Percentiles rank a stretch among this genome's conserved stretches.
Evolutionary conservation across 2,113 vertebrate genomes (phyloP).

Genomic region (Panurus biarmicus): DNA sequence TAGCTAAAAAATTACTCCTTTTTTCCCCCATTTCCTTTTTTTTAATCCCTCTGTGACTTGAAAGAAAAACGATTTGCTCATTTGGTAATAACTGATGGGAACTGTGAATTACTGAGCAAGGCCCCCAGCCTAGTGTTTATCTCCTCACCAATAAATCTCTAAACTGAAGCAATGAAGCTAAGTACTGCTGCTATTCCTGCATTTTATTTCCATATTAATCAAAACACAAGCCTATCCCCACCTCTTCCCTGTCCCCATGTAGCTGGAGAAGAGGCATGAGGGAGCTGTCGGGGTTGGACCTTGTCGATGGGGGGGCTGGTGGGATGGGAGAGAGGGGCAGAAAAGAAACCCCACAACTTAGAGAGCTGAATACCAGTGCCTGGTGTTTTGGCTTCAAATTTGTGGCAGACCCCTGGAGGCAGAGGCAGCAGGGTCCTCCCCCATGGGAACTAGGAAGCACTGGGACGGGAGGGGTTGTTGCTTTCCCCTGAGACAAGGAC

Average conservation of each 20-base stretch:
- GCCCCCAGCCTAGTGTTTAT: slow-evolving; percentile 51
- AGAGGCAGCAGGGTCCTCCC: rapidly evolving
- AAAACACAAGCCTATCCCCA: not conserved
- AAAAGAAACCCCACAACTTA: not conserved
- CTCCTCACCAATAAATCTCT: slow-evolving; percentile 62
- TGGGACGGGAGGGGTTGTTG: not conserved
- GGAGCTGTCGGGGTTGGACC: rapidly evolving
- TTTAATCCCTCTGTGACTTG: not conserved
- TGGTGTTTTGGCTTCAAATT: not conserved
- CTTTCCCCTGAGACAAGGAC: not conserved
- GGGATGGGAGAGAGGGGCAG: too few relatives aligned
- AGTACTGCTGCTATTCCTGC: slow-evolving; percentile 44
- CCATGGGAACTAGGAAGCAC: not conserved
- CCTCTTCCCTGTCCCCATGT: not conserved
- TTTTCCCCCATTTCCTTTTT: rapidly evolving
- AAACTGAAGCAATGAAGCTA: slow-evolving; percentile 53
- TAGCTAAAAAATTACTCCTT: not conserved
- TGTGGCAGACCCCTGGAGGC: not conserved
- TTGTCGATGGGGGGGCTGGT: not conserved
- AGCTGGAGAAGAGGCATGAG: not conserved
- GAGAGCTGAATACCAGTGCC: not conserved
- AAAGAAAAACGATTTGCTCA: slow-evolving; percentile 49
- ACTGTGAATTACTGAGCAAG: slow-evolving; percentile 29
- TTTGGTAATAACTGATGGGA: slow-evolving; percentile 50
- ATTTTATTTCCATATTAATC: slow-evolving; percentile 70